A percentile compares a stretch with the other conserved stretches of the same genome.
Conservation (phyloP, 2,797 vertebrate species). For the Myoxocephalus aenaeus region DNA sequence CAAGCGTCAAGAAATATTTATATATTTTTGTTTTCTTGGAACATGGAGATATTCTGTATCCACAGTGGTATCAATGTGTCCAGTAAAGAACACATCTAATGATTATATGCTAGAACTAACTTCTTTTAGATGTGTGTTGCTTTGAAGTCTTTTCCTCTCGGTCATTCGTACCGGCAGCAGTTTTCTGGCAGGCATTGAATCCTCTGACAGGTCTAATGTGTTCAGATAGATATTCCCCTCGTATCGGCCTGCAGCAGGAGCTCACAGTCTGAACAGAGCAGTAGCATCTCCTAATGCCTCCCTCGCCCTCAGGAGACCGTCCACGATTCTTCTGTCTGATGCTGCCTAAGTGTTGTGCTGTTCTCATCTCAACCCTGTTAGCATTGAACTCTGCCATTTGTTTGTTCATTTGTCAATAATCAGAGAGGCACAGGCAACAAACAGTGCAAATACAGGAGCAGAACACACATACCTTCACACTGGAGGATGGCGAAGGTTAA, state of each 20-base stretch:
- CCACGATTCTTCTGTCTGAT: slow-evolving; percentile 58
- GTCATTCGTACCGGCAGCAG: slow-evolving; percentile 43
- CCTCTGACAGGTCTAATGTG: slow-evolving; percentile 67
- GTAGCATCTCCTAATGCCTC: slow-evolving; percentile 68
- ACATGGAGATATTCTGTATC: neutral
- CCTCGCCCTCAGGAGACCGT: slow-evolving; percentile 47
- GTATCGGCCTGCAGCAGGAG: slow-evolving; percentile 55
- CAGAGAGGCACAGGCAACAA: slow-evolving; percentile 40
- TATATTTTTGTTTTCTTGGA: neutral
- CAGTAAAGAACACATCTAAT: neutral
- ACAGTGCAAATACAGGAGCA: slow-evolving; percentile 24
- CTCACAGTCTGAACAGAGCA: slow-evolving; percentile 44
- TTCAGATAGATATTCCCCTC: slow-evolving; percentile 70
- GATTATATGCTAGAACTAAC: slow-evolving; percentile 22
- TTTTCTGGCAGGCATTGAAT: slow-evolving; percentile 56
- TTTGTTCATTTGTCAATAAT: slow-evolving; percentile 64
- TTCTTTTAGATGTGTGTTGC: slow-evolving; percentile 23
- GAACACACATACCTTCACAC: slow-evolving; percentile 29
- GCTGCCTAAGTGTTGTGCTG: slow-evolving; percentile 73
- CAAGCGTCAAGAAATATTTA: neutral
- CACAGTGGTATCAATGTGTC: neutral
- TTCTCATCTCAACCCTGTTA: slow-evolving; percentile 77
- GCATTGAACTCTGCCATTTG: slow-evolving; percentile 77
- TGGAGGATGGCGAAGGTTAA: slow-evolving; percentile 44
- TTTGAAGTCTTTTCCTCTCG: slow-evolving; percentile 29